Evolutionary conservation across 2,113 vertebrate genomes (phyloP).

Genomic region (Grallaria varia): DNA sequence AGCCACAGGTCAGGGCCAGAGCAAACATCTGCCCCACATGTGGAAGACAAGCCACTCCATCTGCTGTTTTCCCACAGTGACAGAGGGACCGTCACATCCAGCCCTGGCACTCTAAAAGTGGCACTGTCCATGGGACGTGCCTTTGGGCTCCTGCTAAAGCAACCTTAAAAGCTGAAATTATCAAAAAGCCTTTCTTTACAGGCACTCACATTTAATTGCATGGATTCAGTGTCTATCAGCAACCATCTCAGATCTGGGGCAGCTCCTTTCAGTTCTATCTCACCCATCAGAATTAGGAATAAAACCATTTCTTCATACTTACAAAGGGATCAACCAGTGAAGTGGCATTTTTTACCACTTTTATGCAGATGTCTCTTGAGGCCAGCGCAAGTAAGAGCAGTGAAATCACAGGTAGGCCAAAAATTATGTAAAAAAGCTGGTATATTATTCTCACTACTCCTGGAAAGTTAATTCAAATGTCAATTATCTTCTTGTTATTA

Average conservation of each 20-base stretch:
- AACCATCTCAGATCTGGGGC: neutral
- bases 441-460: neutral
- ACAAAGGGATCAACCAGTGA: neutral
- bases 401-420: neutral
- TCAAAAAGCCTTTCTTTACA: neutral
- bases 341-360: neutral
- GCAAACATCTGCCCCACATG: neutral
- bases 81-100: neutral
- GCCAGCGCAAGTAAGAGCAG: neutral
- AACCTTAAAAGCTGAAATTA: neutral
- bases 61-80: accelerated
- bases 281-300: neutral
- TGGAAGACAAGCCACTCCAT: neutral
- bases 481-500: constrained; percentile 8
- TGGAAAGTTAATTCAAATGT: neutral
- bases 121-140: accelerated
- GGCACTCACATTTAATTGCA: neutral
- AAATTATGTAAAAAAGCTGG: neutral
- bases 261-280: neutral
- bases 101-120: neutral
- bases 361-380: neutral
- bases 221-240: neutral
- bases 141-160: neutral
- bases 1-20: neutral
- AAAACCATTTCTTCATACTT: neutral